Percentiles rank a stretch among this genome's conserved stretches.
Evolutionary conservation across 2,888 invertebrate genomes (phyloP).

Genomic region (Romanomermis culicivorax): DNA sequence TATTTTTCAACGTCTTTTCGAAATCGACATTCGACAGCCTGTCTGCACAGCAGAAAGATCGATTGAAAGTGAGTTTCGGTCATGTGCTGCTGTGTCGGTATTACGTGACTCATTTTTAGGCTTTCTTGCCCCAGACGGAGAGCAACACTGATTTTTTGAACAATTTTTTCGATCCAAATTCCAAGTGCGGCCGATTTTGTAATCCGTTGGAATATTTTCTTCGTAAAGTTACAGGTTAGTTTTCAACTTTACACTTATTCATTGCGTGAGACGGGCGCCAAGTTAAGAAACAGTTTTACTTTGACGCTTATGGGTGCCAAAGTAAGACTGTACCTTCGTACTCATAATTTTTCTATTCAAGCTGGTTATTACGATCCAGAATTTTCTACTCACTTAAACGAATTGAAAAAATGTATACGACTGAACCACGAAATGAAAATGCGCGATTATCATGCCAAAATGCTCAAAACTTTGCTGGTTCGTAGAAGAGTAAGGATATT

Average conservation of each 20-base stretch:
- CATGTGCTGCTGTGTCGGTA: background rate
- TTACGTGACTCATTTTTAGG: background rate
- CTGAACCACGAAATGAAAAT: background rate
- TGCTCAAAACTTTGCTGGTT: background rate
- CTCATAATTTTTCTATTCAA: no score
- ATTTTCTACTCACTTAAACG: background rate
- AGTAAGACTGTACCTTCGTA: no score
- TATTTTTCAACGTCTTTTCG: no score
- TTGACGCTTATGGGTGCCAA: no score
- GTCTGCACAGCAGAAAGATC: no score
- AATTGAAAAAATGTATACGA: background rate
- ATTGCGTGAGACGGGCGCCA: no score
- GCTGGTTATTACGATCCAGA: background rate
- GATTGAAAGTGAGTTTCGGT: no score
- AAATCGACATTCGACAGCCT: no score
- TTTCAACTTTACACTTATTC: background rate
- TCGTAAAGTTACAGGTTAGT: background rate
- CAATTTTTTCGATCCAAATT: background rate
- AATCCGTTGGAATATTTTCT: background rate
- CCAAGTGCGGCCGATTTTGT: background rate
- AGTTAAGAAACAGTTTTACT: no score
- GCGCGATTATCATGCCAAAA: background rate
- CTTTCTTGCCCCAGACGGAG: background rate
- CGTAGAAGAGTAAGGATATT: background rate
- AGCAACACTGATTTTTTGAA: background rate